These are phyloP conservation scores for Penaeus indicus DNA, from an alignment of 1,140 invertebrate species.

Conservation along the genomic window DNA sequence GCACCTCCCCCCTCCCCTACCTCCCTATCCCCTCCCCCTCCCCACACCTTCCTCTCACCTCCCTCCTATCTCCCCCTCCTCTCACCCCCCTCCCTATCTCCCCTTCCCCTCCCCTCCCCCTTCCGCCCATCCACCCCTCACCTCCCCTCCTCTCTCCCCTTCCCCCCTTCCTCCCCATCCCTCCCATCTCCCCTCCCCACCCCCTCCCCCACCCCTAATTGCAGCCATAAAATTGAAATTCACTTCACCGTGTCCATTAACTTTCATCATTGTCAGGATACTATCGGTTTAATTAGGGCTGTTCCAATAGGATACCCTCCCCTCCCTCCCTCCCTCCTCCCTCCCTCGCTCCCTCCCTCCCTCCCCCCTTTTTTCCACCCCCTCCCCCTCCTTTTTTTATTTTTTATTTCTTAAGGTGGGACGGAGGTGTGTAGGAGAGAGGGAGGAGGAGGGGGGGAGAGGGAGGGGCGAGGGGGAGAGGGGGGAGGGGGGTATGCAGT, in stretches of 20 bases:
- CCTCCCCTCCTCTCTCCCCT: neutral
- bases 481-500: too few species aligned
- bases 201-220: conserved; percentile 16
- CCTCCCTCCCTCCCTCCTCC: too few species aligned
- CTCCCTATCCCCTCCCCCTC: neutral
- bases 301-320: neutral
- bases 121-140: neutral
- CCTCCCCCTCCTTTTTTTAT: neutral
- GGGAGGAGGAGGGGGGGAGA: too few species aligned
- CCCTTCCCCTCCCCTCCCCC: too few species aligned
- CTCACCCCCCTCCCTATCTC: neutral
- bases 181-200: neutral
- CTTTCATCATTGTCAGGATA: conserved; percentile 37
- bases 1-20: neutral
- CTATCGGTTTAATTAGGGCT: conserved; percentile 16
- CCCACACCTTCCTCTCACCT: neutral
- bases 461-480: too few species aligned
- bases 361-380: conserved; percentile 3
- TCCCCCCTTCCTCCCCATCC: neutral
- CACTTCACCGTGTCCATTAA: conserved; percentile 36
- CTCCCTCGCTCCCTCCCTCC: neutral
- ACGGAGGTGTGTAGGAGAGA: too few species aligned
- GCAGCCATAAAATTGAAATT: conserved; percentile 46
- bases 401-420: too few species aligned
- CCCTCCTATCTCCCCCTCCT: neutral